Base-by-base conservation (phyloP, 2,888 invertebrate genomes). In the Diloba caeruleocephala region DNA sequence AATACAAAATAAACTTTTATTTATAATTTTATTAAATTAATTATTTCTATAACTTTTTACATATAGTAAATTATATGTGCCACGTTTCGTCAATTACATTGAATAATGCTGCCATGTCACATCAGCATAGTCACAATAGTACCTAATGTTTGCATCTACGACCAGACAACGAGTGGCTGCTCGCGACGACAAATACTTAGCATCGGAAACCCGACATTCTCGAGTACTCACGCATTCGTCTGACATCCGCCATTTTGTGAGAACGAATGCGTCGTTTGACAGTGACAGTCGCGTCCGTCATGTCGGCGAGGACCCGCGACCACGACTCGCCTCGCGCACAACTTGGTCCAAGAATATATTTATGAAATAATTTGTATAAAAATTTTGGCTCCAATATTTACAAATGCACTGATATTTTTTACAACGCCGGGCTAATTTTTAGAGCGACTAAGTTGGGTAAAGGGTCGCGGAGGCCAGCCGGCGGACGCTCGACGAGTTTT, bases 1-100 rank as follows among this genome's bases (percentile, higher is more conserved):
- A 69, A 90, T 70, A 89, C 82, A 76, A 81, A 23, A 25, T 15
- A 54, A 29, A 36, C 19, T 74, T 87, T 89, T 89, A 87, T 91
- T 92, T 91, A 92, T 91, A 92, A 90, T 92, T 93, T 92, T 92
- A 93, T 92, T 93, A 92, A 92, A 91, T 92, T 92, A 91, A 91
- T 92, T 92, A 92, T 90, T 92, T 92, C 92, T 92, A 92, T 92
- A 92, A 90, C 90, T 89, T 92, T 90, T 91, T 92, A 92, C 91
- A 92, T 90, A 90, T 87, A 88, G 90, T 91, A 90, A 89, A 89
- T 90, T 87, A 84, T 87, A 87, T 90, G 92, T 91, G 91, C 90
- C 88, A 85, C 85, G 79, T 88, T 85, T 87, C 87, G 82, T 87
- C 88, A 89, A 88, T 87, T 88, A 89, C 87, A 89, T 88, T 82